Conservation (phyloP, 2,113 vertebrate genomes). For the Thermophis baileyi region DNA sequence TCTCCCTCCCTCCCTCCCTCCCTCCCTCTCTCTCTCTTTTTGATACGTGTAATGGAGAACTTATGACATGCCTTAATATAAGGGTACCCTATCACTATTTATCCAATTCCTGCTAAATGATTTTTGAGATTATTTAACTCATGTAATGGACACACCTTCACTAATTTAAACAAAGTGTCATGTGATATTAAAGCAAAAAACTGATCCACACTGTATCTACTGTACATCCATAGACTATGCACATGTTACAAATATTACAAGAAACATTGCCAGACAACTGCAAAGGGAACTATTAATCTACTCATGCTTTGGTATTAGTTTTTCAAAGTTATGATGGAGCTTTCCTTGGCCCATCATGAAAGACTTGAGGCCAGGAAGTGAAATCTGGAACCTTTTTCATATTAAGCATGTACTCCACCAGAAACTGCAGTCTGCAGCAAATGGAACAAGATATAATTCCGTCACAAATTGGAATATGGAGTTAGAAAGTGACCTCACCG, state of each 20-base stretch:
- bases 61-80: background rate
- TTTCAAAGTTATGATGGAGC: background rate
- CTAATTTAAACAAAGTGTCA: background rate
- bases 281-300: background rate
- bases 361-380: background rate
- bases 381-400: background rate
- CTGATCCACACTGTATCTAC: background rate
- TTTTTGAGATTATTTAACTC: background rate
- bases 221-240: background rate
- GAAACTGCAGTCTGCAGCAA: background rate
- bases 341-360: background rate
- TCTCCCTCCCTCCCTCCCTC: fast-evolving
- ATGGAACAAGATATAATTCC: background rate
- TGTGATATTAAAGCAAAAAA: background rate
- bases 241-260: background rate
- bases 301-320: background rate
- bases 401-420: background rate
- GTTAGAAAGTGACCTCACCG: background rate
- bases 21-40: background rate
- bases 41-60: background rate
- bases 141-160: background rate
- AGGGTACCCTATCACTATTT: background rate
- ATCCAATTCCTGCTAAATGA: background rate
- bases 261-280: background rate
- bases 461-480: background rate